Base-by-base conservation (phyloP, 2,797 vertebrate species). In the Threskiornis aethiopicus region DNA sequence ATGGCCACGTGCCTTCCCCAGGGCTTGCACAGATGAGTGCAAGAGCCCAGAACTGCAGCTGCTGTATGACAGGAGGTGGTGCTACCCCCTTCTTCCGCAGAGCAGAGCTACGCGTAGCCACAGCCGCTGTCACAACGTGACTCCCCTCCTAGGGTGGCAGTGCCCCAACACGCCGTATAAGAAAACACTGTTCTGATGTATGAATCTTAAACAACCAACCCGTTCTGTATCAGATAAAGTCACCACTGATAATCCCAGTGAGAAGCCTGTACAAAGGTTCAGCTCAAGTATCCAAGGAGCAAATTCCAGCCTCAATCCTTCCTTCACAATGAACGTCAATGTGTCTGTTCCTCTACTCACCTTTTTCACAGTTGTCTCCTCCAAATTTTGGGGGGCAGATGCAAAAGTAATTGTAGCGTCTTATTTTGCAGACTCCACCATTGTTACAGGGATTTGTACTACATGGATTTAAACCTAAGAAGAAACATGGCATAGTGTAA, bases 381-480 rank as follows among this genome's bases (percentile, higher is more conserved):
- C 91, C 90, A 92, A 97, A 99, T 37, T 62, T 95, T 0, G 98
- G 99, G 12, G 98, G 98, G 88, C 99, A 99, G 44, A 99, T 97
- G 91, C 99, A 99, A 11, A 96, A 54, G 90, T 98, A 98, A 26
- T 25, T 70, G 29, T 98, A 97, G 52, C 96, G 92, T 24, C 97
- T 98, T 86, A 98, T 31, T 15, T 90, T 97, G 96, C 99, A 99
- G n/a, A 98, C 86, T 16, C 98, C 99, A 54, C 99, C 98, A 1
- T 99, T 99, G 46, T 97, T 77, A 92, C 99, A 99, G 9, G 98
- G 98, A 89, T 98, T 99, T 12, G 88, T 82, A 59, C 41, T 61
- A 76, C 99, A 99, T 8, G 97, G 98, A 93, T 98, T 98, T 89
- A 98, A 96, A 93, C 98, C 99, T 99, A 86, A n/a, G 73, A 91